Base-by-base conservation (phyloP, 2,797 vertebrate genomes). In the Dallia pectoralis region DNA sequence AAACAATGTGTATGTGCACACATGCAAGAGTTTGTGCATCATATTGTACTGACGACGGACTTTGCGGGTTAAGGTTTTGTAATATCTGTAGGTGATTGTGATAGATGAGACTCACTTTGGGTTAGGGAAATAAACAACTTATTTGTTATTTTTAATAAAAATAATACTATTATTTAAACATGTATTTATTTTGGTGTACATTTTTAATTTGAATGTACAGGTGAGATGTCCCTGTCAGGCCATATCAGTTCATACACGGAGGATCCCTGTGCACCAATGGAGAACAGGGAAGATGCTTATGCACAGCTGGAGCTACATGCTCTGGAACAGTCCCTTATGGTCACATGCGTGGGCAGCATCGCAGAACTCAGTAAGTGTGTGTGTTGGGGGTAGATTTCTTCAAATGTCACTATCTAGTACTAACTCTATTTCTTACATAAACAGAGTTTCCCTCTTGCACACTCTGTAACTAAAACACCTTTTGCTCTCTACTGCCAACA, bases 261-360 rank as follows among this genome's bases (percentile, higher is more conserved):
- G 0, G 89, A 85, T 79, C 91, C 92, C 0, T 25, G 67, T 70
- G 80, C 83, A 18, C 75, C 87, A 22, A 75, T 74, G 2, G 94
- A 94, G 0, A 94, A 93, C 83, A 83, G 92, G 48, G 94, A 94
- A 0, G 94, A 97, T 0, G 93, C 94, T 14, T 97, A 95, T 0
- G 92, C 93, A 0, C 95, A 97, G 79, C 89, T 98, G 91, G 97
- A 99, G 79, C 93, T 99, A 19, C 92, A 93, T 0, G 95, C 94
- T 0, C 86, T 99, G 88, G 96, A 98, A 74, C 97, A 98, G 87
- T 93, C 96, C 0, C 92, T 99, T 32, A 88, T 98, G 79, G 93
- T 96, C 77, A 97, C 96, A 0, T 93, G 94, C 0, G 97, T 97
- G 40, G 95, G 96, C 80, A 97, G 97, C 93, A 96, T 99, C 91